A percentile compares a stretch with the other conserved stretches of the same genome.
Conservation (phyloP, 2,113 vertebrate species). For the Capricornis sumatraensis region DNA sequence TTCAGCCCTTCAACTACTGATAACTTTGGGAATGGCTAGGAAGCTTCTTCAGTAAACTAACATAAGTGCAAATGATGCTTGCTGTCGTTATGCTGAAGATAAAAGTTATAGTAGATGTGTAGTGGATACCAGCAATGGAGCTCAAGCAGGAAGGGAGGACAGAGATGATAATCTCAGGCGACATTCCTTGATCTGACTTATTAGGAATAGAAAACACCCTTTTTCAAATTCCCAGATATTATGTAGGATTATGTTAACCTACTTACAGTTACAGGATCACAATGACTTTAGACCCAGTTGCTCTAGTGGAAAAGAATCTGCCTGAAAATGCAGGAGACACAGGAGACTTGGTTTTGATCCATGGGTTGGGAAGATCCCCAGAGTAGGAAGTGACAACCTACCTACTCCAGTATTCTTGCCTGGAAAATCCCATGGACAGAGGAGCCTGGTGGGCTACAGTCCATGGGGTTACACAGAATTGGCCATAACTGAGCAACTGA, state of each 20-base stretch:
- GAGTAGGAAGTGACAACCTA: neutral
- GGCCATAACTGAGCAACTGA: neutral
- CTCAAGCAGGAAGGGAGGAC: neutral
- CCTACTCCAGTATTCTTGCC: neutral
- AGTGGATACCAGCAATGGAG: neutral
- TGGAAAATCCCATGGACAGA: neutral
- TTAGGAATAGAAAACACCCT: neutral
- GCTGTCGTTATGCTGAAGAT: neutral
- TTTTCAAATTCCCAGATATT: neutral
- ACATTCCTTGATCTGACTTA: neutral
- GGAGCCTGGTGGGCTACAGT: neutral
- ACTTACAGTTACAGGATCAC: neutral
- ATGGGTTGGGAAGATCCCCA: neutral
- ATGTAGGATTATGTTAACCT: neutral
- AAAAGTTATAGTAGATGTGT: neutral
- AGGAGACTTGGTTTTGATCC: neutral
- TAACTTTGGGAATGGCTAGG: neutral
- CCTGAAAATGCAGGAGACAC: neutral
- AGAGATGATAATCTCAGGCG: neutral
- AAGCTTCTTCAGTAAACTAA: neutral
- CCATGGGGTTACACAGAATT: neutral
- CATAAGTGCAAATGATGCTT: neutral
- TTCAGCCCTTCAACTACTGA: neutral
- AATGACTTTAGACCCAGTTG: neutral
- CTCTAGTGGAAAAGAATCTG: neutral